Evolutionary conservation across 2,113 vertebrate species (phyloP).

Genomic region (Callospermophilus lateralis): DNA sequence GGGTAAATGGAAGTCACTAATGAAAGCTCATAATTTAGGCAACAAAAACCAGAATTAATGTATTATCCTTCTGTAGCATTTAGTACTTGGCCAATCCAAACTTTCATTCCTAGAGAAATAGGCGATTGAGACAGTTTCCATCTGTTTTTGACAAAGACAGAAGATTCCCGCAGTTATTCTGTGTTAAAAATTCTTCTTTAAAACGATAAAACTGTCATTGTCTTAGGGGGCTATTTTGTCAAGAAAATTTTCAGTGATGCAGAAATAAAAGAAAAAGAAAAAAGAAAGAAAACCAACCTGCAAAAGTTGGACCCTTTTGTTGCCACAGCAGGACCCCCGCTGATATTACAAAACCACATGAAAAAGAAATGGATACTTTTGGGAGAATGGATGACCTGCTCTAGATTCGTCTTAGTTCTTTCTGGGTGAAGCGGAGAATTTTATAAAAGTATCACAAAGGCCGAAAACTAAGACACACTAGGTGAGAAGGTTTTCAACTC

Average conservation of each 20-base stretch:
- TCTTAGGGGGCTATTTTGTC: background rate
- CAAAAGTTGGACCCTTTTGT: background rate
- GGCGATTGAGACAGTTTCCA: conserved; percentile 86
- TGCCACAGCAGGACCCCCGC: background rate
- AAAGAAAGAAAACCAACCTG: background rate
- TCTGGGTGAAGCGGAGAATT: background rate
- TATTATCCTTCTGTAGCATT: conserved; percentile 73
- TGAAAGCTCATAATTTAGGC: conserved; percentile 78
- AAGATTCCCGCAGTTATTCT: conserved; percentile 67
- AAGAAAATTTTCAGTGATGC: conserved; percentile 27
- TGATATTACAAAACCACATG: background rate
- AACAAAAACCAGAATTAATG: conserved; percentile 81
- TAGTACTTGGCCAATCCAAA: conserved; percentile 82
- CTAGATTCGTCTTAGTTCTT: conserved; percentile 34
- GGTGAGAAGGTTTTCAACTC: background rate
- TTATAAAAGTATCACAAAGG: background rate
- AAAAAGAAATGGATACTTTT: background rate
- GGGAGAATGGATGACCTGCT: background rate
- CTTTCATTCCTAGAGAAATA: conserved; percentile 83
- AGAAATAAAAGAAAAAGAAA: background rate
- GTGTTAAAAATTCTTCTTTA: conserved; percentile 35
- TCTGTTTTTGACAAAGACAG: conserved; percentile 88
- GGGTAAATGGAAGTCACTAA: conserved; percentile 68
- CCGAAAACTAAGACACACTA: background rate
- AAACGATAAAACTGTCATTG: background rate